Percentiles rank a stretch among this genome's conserved stretches.
Evolutionary conservation across 2,113 vertebrate genomes (phyloP).

Genomic region (Trogon melanurus): DNA sequence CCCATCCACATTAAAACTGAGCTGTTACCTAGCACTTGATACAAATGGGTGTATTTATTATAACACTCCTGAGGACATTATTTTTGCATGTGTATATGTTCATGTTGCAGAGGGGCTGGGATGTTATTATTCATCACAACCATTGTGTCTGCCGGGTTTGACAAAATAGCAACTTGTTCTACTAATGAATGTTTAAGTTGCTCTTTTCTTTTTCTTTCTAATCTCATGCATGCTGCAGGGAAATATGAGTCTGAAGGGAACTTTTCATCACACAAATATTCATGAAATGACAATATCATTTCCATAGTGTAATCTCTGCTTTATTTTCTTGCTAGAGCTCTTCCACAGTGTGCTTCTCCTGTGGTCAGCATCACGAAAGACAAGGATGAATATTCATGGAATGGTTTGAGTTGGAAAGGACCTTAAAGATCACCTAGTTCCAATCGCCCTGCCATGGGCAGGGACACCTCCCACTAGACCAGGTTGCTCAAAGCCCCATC

Average conservation of each 20-base stretch:
- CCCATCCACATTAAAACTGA: neutral
- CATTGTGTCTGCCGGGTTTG: neutral
- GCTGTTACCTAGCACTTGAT: neutral
- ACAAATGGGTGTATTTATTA: neutral
- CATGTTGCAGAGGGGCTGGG: neutral
- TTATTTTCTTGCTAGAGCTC: neutral
- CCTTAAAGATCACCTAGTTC: too few species aligned
- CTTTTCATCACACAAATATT: neutral
- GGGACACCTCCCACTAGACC: too few species aligned
- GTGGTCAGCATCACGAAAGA: neutral
- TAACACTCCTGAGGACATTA: neutral
- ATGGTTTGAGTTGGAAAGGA: too few species aligned
- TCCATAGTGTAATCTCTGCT: neutral
- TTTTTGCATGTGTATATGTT: neutral
- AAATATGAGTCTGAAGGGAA: neutral
- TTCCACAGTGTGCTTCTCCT: neutral
- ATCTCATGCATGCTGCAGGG: neutral
- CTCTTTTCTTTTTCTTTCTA: neutral
- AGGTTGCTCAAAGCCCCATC: too few species aligned
- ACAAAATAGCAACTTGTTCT: constrained; percentile 6
- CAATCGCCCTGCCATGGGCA: too few species aligned
- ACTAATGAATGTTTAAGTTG: constrained; percentile 16
- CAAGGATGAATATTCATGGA: neutral
- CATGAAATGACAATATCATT: neutral
- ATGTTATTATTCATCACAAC: neutral